Base-by-base conservation (phyloP, 2,888 invertebrate species). In the Phortica magna region DNA sequence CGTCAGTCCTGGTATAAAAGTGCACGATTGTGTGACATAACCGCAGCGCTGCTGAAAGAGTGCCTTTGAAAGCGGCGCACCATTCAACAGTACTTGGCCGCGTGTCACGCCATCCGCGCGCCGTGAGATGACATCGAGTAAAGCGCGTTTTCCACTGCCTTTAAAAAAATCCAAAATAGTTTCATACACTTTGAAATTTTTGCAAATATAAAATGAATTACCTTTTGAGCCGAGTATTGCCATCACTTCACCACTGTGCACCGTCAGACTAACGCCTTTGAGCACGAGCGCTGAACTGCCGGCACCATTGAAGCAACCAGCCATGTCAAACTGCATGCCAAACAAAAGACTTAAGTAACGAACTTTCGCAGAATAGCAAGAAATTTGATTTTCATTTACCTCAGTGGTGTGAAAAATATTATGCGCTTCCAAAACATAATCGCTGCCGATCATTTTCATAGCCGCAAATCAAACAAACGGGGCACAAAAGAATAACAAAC, bases 141-240 rank as follows among this genome's bases (percentile, higher is more conserved):
- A 94, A 0, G 98, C 98, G 48, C 98, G 95, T 90, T 99, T 99
- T 0, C 99, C 99, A 84, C 98, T 98, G 14, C 98, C 98, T 97
- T 22, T 4, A 57, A 22, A 12, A 9, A 39, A 0, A 0, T 42
- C 3, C 31, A 0, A 7, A 39, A n/a, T n/a, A n/a, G 7, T 53
- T 43, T 19, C 2, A 43, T 1, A 0, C 1, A 10, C 31, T 31
- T 31, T 4, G 31, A 31, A 12, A 64, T 57, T 31, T n/a, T 7
- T 65, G 0, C 3, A 7, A n/a, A 53, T 14, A n/a, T n/a, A n/a
- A n/a, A 3, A 10, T 0, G 65, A 14, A 7, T 81, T 89, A 95
- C 98, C 98, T 93, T 98, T 98, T 0, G 98, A 98, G 10, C 98
- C 98, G 59, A 98, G 93, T 77, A 98, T 95, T 48, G 98, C 98